Conservation (phyloP, 2,797 vertebrate genomes). For the Chaetodon trifasciatus region DNA sequence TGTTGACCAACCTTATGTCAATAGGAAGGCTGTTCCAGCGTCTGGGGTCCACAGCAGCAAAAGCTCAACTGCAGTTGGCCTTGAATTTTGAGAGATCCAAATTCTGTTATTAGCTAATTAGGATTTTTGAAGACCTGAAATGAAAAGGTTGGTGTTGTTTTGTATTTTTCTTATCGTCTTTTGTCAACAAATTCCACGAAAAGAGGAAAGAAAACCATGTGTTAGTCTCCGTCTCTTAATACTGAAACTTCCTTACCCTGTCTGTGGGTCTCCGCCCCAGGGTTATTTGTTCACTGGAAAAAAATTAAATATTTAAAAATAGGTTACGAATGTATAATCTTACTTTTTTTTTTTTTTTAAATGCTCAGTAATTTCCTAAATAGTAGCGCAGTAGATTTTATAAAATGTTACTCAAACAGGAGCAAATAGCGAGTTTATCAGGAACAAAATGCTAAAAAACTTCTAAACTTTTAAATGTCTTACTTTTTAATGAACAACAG, state of each 20-base stretch:
- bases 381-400: background rate
- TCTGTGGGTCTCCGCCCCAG: background rate
- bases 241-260: background rate
- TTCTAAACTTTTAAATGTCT: no score
- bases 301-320: constrained; percentile 9
- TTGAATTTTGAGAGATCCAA: background rate
- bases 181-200: background rate
- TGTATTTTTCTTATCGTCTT: background rate
- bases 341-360: background rate
- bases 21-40: background rate
- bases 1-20: constrained; percentile 28
- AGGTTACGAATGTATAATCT: background rate
- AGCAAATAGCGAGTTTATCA: no score
- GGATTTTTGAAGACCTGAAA: background rate
- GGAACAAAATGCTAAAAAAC: no score
- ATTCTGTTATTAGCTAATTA: background rate
- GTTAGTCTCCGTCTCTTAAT: background rate
- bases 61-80: background rate
- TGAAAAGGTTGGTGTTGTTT: background rate
- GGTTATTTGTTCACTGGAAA: background rate
- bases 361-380: background rate
- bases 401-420: no score
- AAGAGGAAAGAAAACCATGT: background rate
- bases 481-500: no score
- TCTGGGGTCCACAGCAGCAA: background rate